Evolutionary conservation across 1,140 invertebrate species (phyloP).

Genomic region (Drosophila pseudoobscura): DNA sequence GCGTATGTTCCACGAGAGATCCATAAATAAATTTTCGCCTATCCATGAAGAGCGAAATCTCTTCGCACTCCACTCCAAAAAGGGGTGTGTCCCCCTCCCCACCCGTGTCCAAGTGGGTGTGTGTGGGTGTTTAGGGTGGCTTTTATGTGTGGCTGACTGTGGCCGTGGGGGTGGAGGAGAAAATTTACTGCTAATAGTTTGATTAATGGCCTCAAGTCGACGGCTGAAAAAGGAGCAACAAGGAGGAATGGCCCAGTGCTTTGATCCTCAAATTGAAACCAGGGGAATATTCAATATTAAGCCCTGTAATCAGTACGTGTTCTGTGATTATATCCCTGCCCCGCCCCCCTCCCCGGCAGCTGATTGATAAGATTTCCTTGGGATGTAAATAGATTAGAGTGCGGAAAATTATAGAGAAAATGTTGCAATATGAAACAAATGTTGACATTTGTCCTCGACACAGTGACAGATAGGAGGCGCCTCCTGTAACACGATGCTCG

Average conservation of each 20-base stretch:
- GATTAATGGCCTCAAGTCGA: slow-evolving; percentile 73
- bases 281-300: slow-evolving; percentile 45
- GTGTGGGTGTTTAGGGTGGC: neutral
- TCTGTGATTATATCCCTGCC: slow-evolving; percentile 18
- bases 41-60: slow-evolving; percentile 9
- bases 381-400: slow-evolving; percentile 61
- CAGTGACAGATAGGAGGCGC: slow-evolving; percentile 18
- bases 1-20: slow-evolving; percentile 61
- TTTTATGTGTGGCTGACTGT: slow-evolving; percentile 2
- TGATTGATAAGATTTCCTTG: slow-evolving; percentile 68
- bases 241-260: slow-evolving; percentile 1
- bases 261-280: slow-evolving; percentile 26
- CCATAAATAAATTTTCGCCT: slow-evolving; percentile 60
- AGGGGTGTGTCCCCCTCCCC: slow-evolving; percentile 32
- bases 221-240: slow-evolving; percentile 58
- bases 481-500: slow-evolving; percentile 34
- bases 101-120: neutral
- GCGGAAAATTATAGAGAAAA: slow-evolving; percentile 64
- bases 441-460: slow-evolving; percentile 55
- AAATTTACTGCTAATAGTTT: slow-evolving; percentile 82
- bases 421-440: slow-evolving; percentile 72
- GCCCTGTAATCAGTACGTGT: slow-evolving; percentile 51
- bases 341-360: slow-evolving; percentile 6
- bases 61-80: slow-evolving; percentile 27
- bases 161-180: slow-evolving; percentile 13